Evolutionary conservation across 2,888 invertebrate species (phyloP), one percentile per base, ranked within the genome.

Genomic region (Lasioglossum malachurum): DNA sequence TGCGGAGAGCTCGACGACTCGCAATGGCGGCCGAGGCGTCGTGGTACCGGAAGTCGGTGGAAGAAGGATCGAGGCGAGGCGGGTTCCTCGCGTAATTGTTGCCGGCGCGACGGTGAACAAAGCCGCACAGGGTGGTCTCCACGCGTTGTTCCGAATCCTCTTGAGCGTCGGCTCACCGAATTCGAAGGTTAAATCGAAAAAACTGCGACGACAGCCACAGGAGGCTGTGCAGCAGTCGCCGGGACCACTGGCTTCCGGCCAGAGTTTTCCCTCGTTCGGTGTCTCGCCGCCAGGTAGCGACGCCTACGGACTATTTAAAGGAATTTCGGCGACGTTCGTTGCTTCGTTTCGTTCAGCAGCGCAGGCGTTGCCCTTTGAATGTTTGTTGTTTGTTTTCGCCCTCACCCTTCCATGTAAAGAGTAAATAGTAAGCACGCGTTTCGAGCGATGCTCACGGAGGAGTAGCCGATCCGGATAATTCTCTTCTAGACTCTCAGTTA

Each of bases 321-420:
- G 94, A 95, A 95, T 95, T 95, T 95, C 95, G 94, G 94, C 93
- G 94, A 93, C 94, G 92, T 94, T 95, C 95, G 95, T 94, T 95
- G 96, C 96, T 94, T 96, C 96, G 96, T 96, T 96, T 96, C 96
- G 95, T 96, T 96, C 95, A 95, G 95, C 95, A 96, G 95, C 96
- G 95, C 95, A 95, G 95, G 95, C 95, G 95, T 94, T 94, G 94
- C 94, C 95, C 94, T 94, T 92, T 92, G 91, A 90, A 92, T 93
- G 93, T 94, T 92, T 93, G 93, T 93, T 90, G 83, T 90, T 89
- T 88, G 83, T 77, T 81, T 88, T 87, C 86, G 86, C 78, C 85
- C 86, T 89, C 82, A 75, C 86, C 91, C 84, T 85, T 88, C 41
- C 79, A 87, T 89, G 89, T 80, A 87, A 89, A 82, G 82, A 84